Conservation (phyloP, 2,113 vertebrate genomes). For the Stictonetta naevosa region DNA sequence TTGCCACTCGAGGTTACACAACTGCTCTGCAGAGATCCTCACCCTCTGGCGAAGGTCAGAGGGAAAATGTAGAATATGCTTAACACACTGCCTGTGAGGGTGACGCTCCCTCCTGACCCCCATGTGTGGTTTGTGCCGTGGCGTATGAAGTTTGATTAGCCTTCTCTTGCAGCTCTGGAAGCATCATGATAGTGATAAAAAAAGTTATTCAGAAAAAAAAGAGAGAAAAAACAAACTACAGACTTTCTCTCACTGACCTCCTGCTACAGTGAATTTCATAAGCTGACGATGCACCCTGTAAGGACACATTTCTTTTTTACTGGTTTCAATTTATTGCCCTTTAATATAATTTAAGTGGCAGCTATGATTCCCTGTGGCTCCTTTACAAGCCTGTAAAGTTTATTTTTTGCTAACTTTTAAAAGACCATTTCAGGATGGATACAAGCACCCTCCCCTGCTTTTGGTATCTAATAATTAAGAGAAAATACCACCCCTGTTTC, state of each 20-base stretch:
- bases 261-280: slow-evolving; percentile 57
- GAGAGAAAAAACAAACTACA: background rate
- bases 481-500: background rate
- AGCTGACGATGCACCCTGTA: slow-evolving; percentile 56
- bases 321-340: slow-evolving; percentile 66
- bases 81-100: slow-evolving; percentile 29
- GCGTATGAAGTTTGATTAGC: slow-evolving; percentile 60
- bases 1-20: background rate
- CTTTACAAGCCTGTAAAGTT: slow-evolving; percentile 55
- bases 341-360: slow-evolving; percentile 67
- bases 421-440: background rate
- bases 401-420: slow-evolving; percentile 30
- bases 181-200: slow-evolving; percentile 57
- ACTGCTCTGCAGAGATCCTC: background rate
- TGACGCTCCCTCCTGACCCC: slow-evolving; percentile 37
- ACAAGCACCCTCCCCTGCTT: background rate
- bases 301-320: slow-evolving; percentile 69
- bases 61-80: slow-evolving; percentile 57
- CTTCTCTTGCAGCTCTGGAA: slow-evolving; percentile 15
- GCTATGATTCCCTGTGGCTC: slow-evolving; percentile 53
- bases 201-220: slow-evolving; percentile 52
- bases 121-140: slow-evolving; percentile 31
- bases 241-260: slow-evolving; percentile 61
- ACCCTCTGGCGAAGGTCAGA: slow-evolving; percentile 20
- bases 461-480: background rate